Percentiles rank a stretch among this genome's conserved stretches.
Conservation (phyloP, 2,888 invertebrate genomes). For the Stenodera caucasica region DNA sequence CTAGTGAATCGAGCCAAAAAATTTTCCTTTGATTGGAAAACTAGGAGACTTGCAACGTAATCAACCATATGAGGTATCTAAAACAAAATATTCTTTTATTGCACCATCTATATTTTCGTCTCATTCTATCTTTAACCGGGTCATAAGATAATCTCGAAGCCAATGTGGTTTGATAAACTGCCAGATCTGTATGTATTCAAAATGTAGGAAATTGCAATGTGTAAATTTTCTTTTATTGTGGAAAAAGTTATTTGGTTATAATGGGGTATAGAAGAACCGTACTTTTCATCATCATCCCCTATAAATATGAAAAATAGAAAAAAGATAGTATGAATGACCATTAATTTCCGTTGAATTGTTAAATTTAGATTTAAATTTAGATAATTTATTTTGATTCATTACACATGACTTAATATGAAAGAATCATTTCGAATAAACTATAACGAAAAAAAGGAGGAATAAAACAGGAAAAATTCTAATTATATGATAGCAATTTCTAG, state of each 20-base stretch:
- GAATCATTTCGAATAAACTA: constrained; percentile 13
- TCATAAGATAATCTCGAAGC: too few species aligned
- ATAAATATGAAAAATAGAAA: not conserved
- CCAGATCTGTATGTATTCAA: too few species aligned
- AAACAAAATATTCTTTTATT: too few species aligned
- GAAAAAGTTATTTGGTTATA: not conserved
- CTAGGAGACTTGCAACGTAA: too few species aligned
- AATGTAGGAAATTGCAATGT: not conserved
- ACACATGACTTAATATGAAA: constrained; percentile 29
- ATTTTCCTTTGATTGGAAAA: too few species aligned
- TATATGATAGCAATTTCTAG: too few species aligned
- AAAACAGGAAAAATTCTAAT: not conserved
- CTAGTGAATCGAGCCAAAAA: too few species aligned
- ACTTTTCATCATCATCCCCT: not conserved
- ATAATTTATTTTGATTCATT: constrained; percentile 21
- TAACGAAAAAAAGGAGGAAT: not conserved
- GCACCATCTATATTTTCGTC: too few species aligned
- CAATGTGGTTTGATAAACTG: too few species aligned
- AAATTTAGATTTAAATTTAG: constrained; percentile 23
- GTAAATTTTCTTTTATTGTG: too few species aligned
- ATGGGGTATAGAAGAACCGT: not conserved
- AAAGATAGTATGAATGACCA: constrained; percentile 12
- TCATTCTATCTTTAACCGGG: too few species aligned
- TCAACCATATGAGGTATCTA: too few species aligned
- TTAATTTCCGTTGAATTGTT: constrained; percentile 26